Conservation (phyloP, 2,797 vertebrate species). For the Propithecus perrieri region DNA sequence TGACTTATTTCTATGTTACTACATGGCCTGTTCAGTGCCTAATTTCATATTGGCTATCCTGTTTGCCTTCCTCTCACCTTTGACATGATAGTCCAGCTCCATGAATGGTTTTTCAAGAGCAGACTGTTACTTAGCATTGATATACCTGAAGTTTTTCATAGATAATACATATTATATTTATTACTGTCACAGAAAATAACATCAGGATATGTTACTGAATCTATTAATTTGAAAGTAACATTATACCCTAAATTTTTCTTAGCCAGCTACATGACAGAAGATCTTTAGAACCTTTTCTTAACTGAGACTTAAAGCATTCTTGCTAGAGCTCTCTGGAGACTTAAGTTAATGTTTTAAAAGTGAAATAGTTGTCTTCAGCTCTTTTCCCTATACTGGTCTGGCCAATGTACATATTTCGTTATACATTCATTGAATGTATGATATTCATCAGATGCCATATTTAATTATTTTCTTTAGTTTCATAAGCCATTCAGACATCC, state of each 20-base stretch:
- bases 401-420: not conserved
- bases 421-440: conserved; percentile 17
- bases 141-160: not conserved
- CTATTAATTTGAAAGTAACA: conserved; percentile 12
- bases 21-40: not conserved
- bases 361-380: not conserved
- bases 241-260: not conserved
- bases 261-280: not conserved
- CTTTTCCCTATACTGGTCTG: not conserved
- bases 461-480: conserved; percentile 45
- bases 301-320: not conserved
- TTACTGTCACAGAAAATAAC: not conserved
- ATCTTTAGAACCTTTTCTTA: conserved; percentile 21
- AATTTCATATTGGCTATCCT: not conserved
- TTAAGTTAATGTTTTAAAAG: conserved; percentile 14
- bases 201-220: not conserved
- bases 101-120: not conserved
- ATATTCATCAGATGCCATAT: not conserved
- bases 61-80: not conserved
- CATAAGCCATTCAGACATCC: not conserved
- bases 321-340: not conserved
- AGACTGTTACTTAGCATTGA: not conserved
- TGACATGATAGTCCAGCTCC: not conserved
- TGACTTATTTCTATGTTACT: not conserved
- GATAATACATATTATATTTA: not conserved